phyloP scores from a whole-genome alignment of 2,113 vertebrate species.

The Oenanthe melanoleuca region DNA sequence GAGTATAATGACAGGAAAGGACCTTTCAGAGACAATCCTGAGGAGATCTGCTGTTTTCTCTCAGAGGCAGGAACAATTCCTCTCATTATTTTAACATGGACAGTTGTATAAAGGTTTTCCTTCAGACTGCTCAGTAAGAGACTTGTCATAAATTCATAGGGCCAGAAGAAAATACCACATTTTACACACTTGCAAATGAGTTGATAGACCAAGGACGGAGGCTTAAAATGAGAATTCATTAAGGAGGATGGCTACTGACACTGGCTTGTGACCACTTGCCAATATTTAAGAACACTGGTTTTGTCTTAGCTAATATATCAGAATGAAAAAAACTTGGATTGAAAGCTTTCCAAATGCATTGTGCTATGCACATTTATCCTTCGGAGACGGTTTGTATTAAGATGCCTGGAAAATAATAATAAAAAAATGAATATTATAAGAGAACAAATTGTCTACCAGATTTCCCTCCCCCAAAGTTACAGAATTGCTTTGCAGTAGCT shows the following conservation, averaged over 20 bases:
- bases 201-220: background rate
- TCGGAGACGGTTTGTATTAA: background rate
- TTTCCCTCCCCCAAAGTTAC: conserved; percentile 41
- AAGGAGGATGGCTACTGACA: background rate
- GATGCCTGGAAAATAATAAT: background rate
- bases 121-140: background rate
- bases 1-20: background rate
- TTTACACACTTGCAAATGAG: conserved; percentile 8
- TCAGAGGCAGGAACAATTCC: background rate
- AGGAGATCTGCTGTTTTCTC: background rate
- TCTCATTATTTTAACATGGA: conserved; percentile 15
- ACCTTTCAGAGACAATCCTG: background rate
- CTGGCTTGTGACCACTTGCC: background rate
- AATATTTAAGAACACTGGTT: background rate
- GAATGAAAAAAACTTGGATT: background rate
- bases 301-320: background rate
- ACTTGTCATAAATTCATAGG: background rate
- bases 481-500: conserved; percentile 58
- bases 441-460: conserved; percentile 49
- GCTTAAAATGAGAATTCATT: background rate
- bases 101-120: background rate
- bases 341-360: background rate
- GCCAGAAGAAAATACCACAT: conserved; percentile 12
- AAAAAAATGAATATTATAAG: background rate
- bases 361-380: background rate